These are phyloP conservation scores for Plebejus melissa DNA, from an alignment of 2,888 invertebrate species.

Conservation along the genomic window DNA sequence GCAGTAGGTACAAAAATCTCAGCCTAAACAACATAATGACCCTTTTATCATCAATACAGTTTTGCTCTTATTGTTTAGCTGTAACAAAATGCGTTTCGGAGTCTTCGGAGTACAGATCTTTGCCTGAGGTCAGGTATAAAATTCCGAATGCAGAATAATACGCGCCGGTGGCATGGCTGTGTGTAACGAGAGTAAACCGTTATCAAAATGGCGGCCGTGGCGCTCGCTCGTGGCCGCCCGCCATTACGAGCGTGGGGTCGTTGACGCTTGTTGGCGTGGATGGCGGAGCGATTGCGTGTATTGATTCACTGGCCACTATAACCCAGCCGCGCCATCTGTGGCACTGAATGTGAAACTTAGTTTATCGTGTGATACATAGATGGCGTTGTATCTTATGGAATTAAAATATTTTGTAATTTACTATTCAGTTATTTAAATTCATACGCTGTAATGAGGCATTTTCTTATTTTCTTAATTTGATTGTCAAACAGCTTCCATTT, in stretches of 20 bases:
- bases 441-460: not conserved
- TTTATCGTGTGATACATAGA: constrained; percentile 40
- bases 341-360: constrained; percentile 31
- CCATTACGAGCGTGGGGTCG: constrained; percentile 58
- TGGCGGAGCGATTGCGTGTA: constrained; percentile 44
- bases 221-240: constrained; percentile 46
- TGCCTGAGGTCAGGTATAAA: constrained; percentile 26
- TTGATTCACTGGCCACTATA: constrained; percentile 46
- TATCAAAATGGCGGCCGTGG: constrained; percentile 65
- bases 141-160: not conserved
- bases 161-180: constrained; percentile 22
- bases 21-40: not conserved
- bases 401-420: not conserved
- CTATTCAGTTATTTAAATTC: not conserved
- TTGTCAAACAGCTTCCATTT: too few species aligned
- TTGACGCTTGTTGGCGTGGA: constrained; percentile 61
- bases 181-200: constrained; percentile 49
- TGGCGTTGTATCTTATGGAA: constrained; percentile 43
- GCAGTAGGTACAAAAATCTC: not conserved
- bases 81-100: not conserved
- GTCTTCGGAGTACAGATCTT: not conserved
- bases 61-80: not conserved
- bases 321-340: constrained; percentile 58
- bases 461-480: too few species aligned
- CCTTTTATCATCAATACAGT: not conserved